phyloP scores from a whole-genome alignment of 2,797 vertebrate species.

The Sebastes vulpes region DNA sequence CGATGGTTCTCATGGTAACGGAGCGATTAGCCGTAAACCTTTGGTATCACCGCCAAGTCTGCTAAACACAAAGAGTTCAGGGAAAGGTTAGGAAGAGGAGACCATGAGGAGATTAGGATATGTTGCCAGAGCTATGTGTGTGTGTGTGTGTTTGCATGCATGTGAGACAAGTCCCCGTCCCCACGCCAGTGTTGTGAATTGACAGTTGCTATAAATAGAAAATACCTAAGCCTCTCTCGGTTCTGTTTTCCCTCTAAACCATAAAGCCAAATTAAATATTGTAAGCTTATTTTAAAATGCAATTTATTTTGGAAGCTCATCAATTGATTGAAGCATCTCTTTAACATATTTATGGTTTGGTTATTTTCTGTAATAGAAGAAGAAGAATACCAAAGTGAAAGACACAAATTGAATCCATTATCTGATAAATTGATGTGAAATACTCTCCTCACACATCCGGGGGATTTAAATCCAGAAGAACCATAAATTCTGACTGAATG shows the following conservation, averaged over 20 bases:
- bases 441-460: too few species aligned
- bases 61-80: constrained; percentile 62
- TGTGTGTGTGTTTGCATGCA: not conserved
- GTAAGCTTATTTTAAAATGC: not conserved
- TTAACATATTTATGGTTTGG: not conserved
- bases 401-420: not conserved
- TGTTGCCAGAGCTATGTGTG: not conserved
- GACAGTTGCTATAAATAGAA: constrained; percentile 69
- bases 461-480: too few species aligned
- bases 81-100: constrained; percentile 52
- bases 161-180: constrained; percentile 35
- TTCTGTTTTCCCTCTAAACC: constrained; percentile 6
- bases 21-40: constrained; percentile 52
- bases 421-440: too few species aligned
- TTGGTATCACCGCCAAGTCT: constrained; percentile 31
- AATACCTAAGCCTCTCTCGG: constrained; percentile 38
- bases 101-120: constrained; percentile 56
- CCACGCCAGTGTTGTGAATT: constrained; percentile 51
- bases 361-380: not conserved
- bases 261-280: not conserved
- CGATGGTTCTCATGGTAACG: constrained; percentile 39
- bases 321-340: not conserved
- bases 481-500: too few species aligned
- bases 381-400: not conserved
- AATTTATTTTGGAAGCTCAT: not conserved